A percentile compares a stretch with the other conserved stretches of the same genome.
phyloP scores from a whole-genome alignment of 2,113 vertebrate genomes.

The Chloebia gouldiae region DNA sequence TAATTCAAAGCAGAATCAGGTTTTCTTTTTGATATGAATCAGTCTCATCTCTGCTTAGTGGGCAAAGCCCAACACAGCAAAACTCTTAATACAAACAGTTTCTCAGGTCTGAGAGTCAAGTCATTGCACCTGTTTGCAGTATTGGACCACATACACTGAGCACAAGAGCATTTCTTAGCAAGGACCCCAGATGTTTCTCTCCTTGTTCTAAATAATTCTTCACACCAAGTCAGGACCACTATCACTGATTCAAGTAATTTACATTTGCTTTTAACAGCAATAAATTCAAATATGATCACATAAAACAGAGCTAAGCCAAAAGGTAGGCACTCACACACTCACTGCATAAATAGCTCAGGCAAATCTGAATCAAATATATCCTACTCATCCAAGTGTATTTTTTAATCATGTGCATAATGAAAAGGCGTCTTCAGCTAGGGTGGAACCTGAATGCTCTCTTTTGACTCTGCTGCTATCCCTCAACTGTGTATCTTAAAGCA shows the following conservation, averaged over 20 bases:
- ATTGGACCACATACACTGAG: not conserved
- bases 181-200: not conserved
- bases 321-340: not conserved
- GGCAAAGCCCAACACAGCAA: not conserved
- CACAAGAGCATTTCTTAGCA: not conserved
- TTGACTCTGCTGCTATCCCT: not conserved
- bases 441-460: not conserved
- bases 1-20: not conserved
- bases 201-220: not conserved
- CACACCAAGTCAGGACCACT: not conserved
- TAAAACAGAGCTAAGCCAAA: not conserved
- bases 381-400: not conserved
- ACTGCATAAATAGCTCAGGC: not conserved
- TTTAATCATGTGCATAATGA: not conserved
- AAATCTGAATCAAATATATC: not conserved
- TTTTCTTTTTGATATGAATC: not conserved
- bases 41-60: not conserved
- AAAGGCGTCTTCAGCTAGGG: not conserved
- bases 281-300: not conserved
- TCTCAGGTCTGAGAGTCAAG: not conserved
- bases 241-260: not conserved
- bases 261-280: not conserved
- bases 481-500: not conserved
- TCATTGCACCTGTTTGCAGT: not conserved
- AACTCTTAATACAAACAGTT: not conserved